Conservation (phyloP, 92 coral and sea anemone species). For the Siderastrea radians region DNA sequence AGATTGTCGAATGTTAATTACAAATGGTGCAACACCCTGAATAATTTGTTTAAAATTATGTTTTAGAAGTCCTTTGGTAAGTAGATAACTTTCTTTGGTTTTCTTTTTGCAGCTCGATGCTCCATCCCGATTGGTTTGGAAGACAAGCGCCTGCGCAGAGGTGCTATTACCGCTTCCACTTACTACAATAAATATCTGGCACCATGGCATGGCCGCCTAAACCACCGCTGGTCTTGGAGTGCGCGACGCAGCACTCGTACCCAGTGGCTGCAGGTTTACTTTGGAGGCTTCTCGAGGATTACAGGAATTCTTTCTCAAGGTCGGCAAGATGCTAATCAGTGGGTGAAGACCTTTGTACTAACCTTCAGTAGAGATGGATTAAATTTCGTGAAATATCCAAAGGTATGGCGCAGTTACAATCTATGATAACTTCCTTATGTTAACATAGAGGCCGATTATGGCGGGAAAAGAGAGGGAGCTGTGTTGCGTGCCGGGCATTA, state of each 20-base stretch:
- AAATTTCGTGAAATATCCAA: slow-evolving; percentile 40
- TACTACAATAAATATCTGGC: slow-evolving; percentile 59
- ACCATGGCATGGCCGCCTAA: slow-evolving; percentile 73
- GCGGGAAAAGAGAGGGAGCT: too few species aligned
- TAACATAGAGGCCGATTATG: too few species aligned
- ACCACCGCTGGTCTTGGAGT: slow-evolving; percentile 84
- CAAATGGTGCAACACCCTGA: too few species aligned
- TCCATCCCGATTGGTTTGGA: slow-evolving; percentile 67
- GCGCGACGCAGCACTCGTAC: slow-evolving; percentile 72
- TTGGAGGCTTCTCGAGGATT: slow-evolving; percentile 74
- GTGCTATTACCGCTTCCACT: slow-evolving; percentile 72
- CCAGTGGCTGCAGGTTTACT: slow-evolving; percentile 83
- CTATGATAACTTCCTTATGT: too few species aligned
- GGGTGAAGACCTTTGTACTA: slow-evolving; percentile 80
- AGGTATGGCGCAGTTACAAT: not conserved
- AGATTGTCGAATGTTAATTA: too few species aligned
- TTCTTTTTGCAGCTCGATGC: slow-evolving; percentile 25
- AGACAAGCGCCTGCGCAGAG: slow-evolving; percentile 71
- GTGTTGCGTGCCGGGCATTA: too few species aligned
- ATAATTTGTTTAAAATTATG: too few species aligned
- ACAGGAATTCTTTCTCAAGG: slow-evolving; percentile 82
- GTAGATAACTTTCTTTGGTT: not conserved
- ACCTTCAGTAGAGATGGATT: slow-evolving; percentile 82
- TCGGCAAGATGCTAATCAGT: slow-evolving; percentile 90
- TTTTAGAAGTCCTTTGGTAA: not conserved